phyloP scores from a whole-genome alignment of 2,113 vertebrate species.

The Bettongia penicillata region DNA sequence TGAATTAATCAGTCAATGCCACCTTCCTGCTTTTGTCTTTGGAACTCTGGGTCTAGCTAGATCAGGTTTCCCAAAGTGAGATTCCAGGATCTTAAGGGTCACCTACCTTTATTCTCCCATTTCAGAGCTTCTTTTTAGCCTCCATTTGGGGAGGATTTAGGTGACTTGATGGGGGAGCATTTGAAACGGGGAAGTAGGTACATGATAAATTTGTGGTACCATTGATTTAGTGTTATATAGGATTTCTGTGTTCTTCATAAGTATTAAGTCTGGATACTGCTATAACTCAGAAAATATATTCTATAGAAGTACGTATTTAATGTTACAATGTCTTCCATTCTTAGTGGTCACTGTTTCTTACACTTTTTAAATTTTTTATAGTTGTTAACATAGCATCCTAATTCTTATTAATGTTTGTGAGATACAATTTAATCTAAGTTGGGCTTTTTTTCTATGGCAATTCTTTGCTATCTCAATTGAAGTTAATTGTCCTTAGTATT shows the following conservation, averaged over 20 bases:
- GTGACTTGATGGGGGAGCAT: accelerated
- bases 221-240: background rate
- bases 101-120: accelerated
- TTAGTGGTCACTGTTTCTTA: background rate
- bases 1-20: background rate
- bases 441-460: accelerated
- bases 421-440: accelerated
- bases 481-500: accelerated
- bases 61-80: background rate
- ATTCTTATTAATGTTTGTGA: background rate
- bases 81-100: background rate
- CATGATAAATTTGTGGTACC: background rate
- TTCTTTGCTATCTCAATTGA: background rate
- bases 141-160: background rate
- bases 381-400: accelerated
- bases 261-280: accelerated
- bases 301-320: background rate
- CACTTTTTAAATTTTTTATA: background rate
- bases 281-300: background rate
- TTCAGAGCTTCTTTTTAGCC: background rate
- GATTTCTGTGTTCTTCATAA: too few relatives aligned
- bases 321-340: background rate
- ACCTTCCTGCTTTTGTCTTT: background rate
- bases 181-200: background rate
- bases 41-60: background rate